Evolutionary conservation across 2,113 vertebrate species (phyloP).

Genomic region (Leptocoma aspasia): DNA sequence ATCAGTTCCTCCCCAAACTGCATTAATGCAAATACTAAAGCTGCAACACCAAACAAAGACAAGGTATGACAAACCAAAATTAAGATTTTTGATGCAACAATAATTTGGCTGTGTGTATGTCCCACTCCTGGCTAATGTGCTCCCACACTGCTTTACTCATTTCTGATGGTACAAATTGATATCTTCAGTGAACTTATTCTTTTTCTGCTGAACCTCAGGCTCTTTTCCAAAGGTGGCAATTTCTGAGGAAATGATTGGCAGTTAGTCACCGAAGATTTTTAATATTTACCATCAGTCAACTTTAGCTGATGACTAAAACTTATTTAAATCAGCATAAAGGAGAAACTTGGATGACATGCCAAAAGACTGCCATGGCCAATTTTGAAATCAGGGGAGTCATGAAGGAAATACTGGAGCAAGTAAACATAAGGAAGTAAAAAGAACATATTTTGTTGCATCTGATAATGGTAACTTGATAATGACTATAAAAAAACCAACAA

Average conservation of each 20-base stretch:
- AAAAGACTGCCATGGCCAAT: not conserved
- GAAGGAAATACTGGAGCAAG: not conserved
- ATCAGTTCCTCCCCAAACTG: not conserved
- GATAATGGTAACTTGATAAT: not conserved
- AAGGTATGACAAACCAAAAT: not conserved
- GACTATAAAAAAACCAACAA: not conserved
- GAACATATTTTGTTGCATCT: not conserved
- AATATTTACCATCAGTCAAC: not conserved
- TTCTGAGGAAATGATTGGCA: not conserved
- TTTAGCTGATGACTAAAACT: not conserved
- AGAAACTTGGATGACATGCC: not conserved
- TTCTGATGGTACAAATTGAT: not conserved
- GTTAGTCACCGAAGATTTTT: not conserved
- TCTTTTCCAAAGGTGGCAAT: not conserved
- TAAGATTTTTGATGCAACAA: not conserved
- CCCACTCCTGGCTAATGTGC: not conserved
- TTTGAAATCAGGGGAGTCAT: not conserved
- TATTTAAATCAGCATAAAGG: not conserved
- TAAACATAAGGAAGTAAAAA: not conserved
- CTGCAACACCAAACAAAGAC: not conserved
- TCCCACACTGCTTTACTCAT: not conserved
- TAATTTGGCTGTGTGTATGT: not conserved
- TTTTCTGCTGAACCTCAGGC: not conserved
- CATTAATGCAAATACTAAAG: not conserved
- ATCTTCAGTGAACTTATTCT: not conserved